Conservation (phyloP, 2,888 invertebrate genomes). For the Hydraecia micacea region DNA sequence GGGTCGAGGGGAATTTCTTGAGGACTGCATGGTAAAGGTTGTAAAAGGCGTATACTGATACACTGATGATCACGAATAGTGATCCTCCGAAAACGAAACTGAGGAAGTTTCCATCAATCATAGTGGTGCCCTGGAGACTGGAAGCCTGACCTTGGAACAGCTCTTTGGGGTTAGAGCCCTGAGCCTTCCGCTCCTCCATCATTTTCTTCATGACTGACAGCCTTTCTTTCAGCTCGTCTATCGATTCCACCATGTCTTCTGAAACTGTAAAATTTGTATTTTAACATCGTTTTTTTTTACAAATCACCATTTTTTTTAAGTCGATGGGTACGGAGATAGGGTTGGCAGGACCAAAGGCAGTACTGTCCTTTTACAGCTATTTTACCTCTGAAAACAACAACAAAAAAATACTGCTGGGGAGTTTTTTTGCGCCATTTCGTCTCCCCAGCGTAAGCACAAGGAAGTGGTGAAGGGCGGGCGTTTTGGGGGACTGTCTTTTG, state of each 20-base stretch:
- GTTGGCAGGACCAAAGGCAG: too few relatives aligned
- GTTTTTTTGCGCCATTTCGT: too few relatives aligned
- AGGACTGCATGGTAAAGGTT: conserved; percentile 92
- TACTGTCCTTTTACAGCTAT: too few relatives aligned
- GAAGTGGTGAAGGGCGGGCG: too few relatives aligned
- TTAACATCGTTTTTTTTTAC: not conserved
- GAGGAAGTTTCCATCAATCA: conserved; percentile 95
- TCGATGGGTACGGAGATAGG: not conserved
- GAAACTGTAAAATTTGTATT: conserved; percentile 74
- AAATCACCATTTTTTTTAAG: not conserved
- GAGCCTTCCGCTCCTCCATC: conserved; percentile 93
- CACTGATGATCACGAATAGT: conserved; percentile 94
- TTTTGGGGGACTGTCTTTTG: too few relatives aligned
- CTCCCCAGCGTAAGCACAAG: too few relatives aligned
- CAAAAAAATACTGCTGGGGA: too few relatives aligned
- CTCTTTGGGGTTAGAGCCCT: conserved; percentile 86
- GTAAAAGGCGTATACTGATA: conserved; percentile 96
- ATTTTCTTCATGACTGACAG: conserved; percentile 94
- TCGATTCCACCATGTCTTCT: conserved; percentile 92
- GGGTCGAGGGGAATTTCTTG: conserved; percentile 95
- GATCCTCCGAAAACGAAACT: conserved; percentile 96
- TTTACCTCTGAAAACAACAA: too few relatives aligned
- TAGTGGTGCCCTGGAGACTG: conserved; percentile 89
- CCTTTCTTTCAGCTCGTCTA: conserved; percentile 94
- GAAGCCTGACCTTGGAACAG: conserved; percentile 86